Conservation (phyloP, 1,140 invertebrate species). For the Pseudachorutes palmiensis region DNA sequence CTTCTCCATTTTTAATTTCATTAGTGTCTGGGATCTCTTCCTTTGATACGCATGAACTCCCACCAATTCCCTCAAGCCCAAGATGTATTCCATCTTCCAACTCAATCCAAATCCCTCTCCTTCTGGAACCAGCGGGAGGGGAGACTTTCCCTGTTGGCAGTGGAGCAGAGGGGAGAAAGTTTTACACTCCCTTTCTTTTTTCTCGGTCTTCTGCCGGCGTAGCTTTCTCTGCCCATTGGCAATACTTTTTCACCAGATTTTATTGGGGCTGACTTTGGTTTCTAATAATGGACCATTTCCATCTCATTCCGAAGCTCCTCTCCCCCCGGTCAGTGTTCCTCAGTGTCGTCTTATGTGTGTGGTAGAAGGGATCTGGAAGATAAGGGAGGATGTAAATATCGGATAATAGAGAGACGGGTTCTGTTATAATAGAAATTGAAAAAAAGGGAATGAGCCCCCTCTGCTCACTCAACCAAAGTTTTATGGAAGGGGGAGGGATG, state of each 20-base stretch:
- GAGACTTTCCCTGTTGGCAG: constrained; percentile 9
- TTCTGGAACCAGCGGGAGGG: neutral
- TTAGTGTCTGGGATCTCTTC: constrained; percentile 35
- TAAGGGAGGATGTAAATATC: constrained; percentile 16
- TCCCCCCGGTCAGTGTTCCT: too few relatives aligned
- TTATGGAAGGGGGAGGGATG: constrained; percentile 16
- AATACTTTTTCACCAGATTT: neutral
- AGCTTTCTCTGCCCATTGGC: constrained; percentile 2
- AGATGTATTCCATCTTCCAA: constrained; percentile 9
- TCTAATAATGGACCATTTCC: neutral
- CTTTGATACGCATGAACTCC: constrained; percentile 33
- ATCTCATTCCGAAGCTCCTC: neutral
- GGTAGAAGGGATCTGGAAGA: constrained; percentile 18
- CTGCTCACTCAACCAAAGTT: constrained; percentile 31
- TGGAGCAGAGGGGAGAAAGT: too few relatives aligned
- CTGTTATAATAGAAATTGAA: constrained; percentile 7
- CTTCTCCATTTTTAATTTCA: constrained; percentile 36
- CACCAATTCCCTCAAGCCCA: constrained; percentile 19
- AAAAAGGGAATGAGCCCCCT: neutral
- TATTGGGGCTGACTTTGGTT: neutral
- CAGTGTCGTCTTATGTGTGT: too few relatives aligned
- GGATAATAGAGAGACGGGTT: constrained; percentile 13
- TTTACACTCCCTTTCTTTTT: constrained; percentile 15
- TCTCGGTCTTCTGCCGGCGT: constrained; percentile 7
- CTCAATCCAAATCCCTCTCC: constrained; percentile 6